Conservation (phyloP, 1,140 invertebrate genomes). For the Leptinotarsa lineolata region DNA sequence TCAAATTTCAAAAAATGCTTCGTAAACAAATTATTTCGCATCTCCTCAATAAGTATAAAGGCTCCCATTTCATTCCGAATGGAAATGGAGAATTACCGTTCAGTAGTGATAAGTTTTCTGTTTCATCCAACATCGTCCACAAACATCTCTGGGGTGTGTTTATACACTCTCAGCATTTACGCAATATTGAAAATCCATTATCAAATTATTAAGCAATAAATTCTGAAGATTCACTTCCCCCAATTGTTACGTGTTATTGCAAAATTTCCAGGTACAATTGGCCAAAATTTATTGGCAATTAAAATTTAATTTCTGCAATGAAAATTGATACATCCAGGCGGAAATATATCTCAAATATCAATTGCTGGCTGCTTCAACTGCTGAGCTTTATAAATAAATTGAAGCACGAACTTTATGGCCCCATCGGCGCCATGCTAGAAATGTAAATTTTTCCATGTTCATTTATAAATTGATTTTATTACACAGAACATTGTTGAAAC, state of each 20-base stretch:
- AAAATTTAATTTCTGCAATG: conserved; percentile 40
- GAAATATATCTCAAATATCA: conserved; percentile 30
- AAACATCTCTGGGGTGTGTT: neutral
- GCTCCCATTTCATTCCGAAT: neutral
- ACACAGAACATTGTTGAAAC: neutral
- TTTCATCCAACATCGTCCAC: neutral
- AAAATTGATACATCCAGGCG: conserved; percentile 34
- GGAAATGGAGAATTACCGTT: neutral
- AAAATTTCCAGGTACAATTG: conserved; percentile 41
- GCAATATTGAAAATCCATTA: conserved; percentile 2
- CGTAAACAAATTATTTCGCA: neutral
- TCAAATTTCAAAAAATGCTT: neutral
- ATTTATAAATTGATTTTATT: neutral
- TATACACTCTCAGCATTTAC: neutral
- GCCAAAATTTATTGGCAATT: conserved; percentile 40
- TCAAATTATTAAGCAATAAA: conserved; percentile 37
- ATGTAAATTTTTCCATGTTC: neutral
- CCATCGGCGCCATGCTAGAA: conserved; percentile 14
- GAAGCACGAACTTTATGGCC: conserved; percentile 16
- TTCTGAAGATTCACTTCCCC: conserved; percentile 35
- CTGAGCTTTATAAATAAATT: conserved; percentile 17
- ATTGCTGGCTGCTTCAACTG: conserved; percentile 17
- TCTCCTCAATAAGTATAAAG: neutral
- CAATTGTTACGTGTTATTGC: conserved; percentile 35
- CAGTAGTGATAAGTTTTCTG: neutral